Evolutionary conservation across 2,888 invertebrate genomes (phyloP).

Genomic region (Shargacucullia verbasci): DNA sequence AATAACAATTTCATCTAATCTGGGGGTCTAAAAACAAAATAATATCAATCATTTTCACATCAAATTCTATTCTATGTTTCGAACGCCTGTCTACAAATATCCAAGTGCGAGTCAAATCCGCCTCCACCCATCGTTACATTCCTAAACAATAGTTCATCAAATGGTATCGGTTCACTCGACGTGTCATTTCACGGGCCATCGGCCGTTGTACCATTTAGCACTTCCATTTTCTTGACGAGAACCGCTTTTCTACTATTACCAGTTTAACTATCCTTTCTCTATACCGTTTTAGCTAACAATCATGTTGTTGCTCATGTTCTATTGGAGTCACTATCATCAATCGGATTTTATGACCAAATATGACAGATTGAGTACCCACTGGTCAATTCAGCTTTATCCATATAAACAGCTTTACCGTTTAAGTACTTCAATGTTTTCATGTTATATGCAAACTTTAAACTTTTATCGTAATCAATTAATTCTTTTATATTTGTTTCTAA

Average conservation of each 20-base stretch:
- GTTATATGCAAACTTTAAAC: slow-evolving; percentile 16
- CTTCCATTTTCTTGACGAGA: slow-evolving; percentile 76
- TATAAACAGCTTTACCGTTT: slow-evolving; percentile 29
- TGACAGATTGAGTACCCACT: slow-evolving; percentile 25
- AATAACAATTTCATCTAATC: too few species aligned
- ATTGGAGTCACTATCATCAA: slow-evolving; percentile 37
- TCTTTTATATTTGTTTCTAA: slow-evolving; percentile 3
- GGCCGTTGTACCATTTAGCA: slow-evolving; percentile 77
- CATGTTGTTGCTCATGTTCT: slow-evolving; percentile 20
- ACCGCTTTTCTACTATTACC: slow-evolving; percentile 66
- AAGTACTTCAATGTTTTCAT: slow-evolving; percentile 10
- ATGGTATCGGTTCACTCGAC: slow-evolving; percentile 65
- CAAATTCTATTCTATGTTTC: slow-evolving; percentile 31
- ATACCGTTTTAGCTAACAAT: slow-evolving; percentile 15
- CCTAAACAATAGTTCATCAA: slow-evolving; percentile 80
- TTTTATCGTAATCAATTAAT: slow-evolving; percentile 14
- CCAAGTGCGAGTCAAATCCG: slow-evolving; percentile 63
- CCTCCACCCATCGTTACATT: slow-evolving; percentile 66
- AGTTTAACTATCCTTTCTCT: slow-evolving; percentile 44
- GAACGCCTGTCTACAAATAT: slow-evolving; percentile 55
- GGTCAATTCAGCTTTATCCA: slow-evolving; percentile 36
- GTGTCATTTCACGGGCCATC: slow-evolving; percentile 76
- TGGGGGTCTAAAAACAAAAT: too few species aligned
- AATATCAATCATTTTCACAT: slow-evolving; percentile 14
- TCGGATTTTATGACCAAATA: slow-evolving; percentile 33